Percentiles rank a stretch among this genome's conserved stretches.
Evolutionary conservation across 2,888 invertebrate species (phyloP).

Genomic region (Apamea sordens): DNA sequence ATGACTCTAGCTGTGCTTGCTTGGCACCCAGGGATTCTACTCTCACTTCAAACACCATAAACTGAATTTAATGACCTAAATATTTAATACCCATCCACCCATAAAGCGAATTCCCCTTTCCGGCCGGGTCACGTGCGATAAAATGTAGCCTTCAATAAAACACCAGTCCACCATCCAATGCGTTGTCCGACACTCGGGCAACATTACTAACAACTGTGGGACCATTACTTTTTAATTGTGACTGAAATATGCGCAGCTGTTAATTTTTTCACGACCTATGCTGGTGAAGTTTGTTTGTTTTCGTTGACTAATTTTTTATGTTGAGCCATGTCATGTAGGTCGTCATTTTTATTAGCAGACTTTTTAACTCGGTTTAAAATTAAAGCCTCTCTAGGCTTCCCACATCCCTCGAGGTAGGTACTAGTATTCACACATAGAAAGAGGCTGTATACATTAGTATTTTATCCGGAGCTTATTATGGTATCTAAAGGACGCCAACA

Average conservation of each 20-base stretch:
- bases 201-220: slow-evolving; percentile 52
- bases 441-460: neutral
- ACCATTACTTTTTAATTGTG: slow-evolving; percentile 48
- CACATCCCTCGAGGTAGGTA: neutral
- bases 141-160: slow-evolving; percentile 62
- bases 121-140: slow-evolving; percentile 41
- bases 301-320: slow-evolving; percentile 2
- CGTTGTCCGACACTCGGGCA: slow-evolving; percentile 23
- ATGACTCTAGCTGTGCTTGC: neutral
- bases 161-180: slow-evolving; percentile 25
- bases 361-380: neutral
- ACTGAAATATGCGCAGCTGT: slow-evolving; percentile 32
- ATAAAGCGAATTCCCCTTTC: neutral
- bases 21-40: neutral
- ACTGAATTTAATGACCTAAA: neutral
- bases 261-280: slow-evolving; percentile 14
- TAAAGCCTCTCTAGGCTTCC: neutral
- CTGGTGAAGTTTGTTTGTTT: slow-evolving; percentile 1
- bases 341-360: neutral
- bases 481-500: neutral
- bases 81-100: neutral
- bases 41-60: neutral
- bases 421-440: neutral
- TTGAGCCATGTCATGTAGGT: neutral
- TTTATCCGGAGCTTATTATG: neutral